These are phyloP conservation scores for Sycophila sp. DNA, from an alignment of 1,140 invertebrate genomes.

Conservation along the genomic window DNA sequence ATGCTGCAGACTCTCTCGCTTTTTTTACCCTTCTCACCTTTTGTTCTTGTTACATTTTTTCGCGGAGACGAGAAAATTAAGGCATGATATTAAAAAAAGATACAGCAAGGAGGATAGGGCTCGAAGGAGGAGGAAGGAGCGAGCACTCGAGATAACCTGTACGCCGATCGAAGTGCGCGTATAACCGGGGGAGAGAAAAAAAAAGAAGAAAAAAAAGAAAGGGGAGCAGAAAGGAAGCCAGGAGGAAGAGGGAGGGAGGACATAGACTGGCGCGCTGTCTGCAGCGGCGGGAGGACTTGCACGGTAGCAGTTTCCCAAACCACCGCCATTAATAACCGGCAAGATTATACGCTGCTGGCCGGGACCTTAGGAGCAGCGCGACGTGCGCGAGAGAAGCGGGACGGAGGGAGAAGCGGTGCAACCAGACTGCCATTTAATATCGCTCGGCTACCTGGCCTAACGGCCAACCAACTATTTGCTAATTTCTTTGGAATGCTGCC, in stretches of 20 bases:
- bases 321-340: constrained; percentile 63
- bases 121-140: constrained; percentile 38
- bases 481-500: constrained; percentile 58
- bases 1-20: not conserved
- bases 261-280: constrained; percentile 8
- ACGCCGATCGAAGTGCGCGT: constrained; percentile 7
- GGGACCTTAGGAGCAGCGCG: constrained; percentile 39
- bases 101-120: constrained; percentile 4
- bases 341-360: constrained; percentile 61
- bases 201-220: constrained; percentile 23
- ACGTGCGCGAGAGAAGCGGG: no score
- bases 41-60: constrained; percentile 21
- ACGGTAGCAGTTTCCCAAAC: constrained; percentile 65
- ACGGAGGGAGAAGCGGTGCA: constrained; percentile 43
- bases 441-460: constrained; percentile 49
- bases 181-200: constrained; percentile 34
- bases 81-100: constrained; percentile 27
- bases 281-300: constrained; percentile 44
- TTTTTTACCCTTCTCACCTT: not conserved
- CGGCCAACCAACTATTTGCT: constrained; percentile 53
- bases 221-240: constrained; percentile 41
- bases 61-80: constrained; percentile 18
- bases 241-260: constrained; percentile 40
- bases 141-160: constrained; percentile 39
- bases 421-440: constrained; percentile 58